Evolutionary conservation across 2,797 vertebrate species (phyloP), one percentile per base, ranked within the genome.

Genomic region (Melanotaenia maccullochi): DNA sequence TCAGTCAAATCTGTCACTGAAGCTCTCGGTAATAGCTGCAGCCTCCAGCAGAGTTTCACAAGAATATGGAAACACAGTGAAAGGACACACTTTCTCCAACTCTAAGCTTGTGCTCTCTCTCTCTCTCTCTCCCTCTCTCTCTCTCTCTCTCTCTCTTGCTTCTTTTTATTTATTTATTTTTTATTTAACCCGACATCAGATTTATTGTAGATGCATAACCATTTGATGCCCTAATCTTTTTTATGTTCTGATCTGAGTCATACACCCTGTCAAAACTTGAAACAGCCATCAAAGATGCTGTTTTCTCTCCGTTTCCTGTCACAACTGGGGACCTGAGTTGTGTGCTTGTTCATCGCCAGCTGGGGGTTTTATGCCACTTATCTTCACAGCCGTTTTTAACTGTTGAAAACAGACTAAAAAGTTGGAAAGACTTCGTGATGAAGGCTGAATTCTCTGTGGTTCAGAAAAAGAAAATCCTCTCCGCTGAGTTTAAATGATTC

Each of bases 201-300:
- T 70, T 76, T 75, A 66, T 73, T 65, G 40, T 42, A 75, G 81
- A 70, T 83, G 75, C 66, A 74, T 69, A 79, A 81, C 57, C 67
- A 73, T 82, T 83, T 79, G 69, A 83, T 68, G 74, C 74, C 82
- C 69, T 82, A 74, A 84, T 88, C 68, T 79, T 44, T 79, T 44
- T 73, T 70, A 51, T 78, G 79, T 68, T 81, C 69, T 74, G 73
- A 83, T 83, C 62, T 67, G 72, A 85, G 71, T 80, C 85, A 74
- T 57, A 33, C 71, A 54, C n/a, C 24, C 72, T 54, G 75, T 81
- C 67, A 71, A 68, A 73, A 72, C 44, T 68, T 70, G 47, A 79
- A 74, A 75, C 56, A 73, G 44, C 40, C 59, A 68, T 78, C 56
- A 78, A 59, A 84, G 60, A 68, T 24, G 56, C 68, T 62, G 73